Evolutionary conservation across 2,113 vertebrate genomes (phyloP).

Genomic region (Lonchura striata): DNA sequence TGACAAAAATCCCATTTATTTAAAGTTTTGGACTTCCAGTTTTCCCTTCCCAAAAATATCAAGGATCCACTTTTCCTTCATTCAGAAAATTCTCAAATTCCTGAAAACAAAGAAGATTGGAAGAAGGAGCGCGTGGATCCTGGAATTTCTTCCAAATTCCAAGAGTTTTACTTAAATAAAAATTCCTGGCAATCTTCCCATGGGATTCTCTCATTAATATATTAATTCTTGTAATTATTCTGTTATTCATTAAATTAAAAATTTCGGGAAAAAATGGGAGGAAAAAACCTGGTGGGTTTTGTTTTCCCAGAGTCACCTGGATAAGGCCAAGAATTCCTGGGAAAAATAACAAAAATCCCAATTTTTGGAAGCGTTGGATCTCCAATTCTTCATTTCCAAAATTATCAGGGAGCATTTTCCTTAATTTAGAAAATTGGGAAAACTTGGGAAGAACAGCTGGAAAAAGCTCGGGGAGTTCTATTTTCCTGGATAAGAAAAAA

Average conservation of each 20-base stretch:
- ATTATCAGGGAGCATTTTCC: not conserved
- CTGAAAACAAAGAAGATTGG: too few relatives aligned
- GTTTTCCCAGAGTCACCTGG: not conserved
- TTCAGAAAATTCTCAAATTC: too few relatives aligned
- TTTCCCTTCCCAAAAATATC: not conserved
- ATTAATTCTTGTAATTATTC: too few relatives aligned
- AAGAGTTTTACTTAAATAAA: too few relatives aligned
- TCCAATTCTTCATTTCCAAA: not conserved
- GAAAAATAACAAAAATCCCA: not conserved
- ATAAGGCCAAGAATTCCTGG: not conserved
- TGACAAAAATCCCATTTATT: not conserved
- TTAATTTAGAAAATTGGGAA: not conserved
- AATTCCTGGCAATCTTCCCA: too few relatives aligned
- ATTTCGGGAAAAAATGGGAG: too few relatives aligned
- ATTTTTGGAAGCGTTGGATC: not conserved
- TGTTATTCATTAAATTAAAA: too few relatives aligned
- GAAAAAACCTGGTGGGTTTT: not conserved
- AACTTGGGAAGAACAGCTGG: not conserved
- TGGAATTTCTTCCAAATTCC: too few relatives aligned
- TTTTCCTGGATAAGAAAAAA: not conserved
- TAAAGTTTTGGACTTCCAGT: too few relatives aligned
- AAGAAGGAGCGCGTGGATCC: too few relatives aligned
- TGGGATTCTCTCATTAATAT: too few relatives aligned
- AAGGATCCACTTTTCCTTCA: not conserved
- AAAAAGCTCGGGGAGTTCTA: not conserved